phyloP scores from a whole-genome alignment of 2,888 invertebrate species.

The Therioaphis trifolii region DNA sequence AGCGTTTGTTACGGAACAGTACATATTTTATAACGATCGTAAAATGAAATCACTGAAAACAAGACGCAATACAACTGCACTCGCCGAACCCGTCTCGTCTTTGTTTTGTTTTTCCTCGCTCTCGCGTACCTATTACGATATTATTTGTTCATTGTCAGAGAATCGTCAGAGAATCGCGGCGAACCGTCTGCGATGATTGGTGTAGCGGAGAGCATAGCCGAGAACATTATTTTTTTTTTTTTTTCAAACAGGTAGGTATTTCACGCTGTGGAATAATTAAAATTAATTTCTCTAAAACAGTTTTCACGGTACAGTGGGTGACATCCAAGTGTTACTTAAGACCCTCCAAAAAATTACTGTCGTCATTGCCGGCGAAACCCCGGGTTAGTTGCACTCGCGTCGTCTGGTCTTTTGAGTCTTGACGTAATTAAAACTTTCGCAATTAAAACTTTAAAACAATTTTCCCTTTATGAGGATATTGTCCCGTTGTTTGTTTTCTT shows the following conservation, averaged over 20 bases:
- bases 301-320: constrained; percentile 34
- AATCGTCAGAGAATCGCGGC: background rate
- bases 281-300: constrained; percentile 58
- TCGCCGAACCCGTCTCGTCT: too few relatives aligned
- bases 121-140: too few relatives aligned
- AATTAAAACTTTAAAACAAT: constrained; percentile 62
- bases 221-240: constrained; percentile 24
- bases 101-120: too few relatives aligned
- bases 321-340: constrained; percentile 61
- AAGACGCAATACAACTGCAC: too few relatives aligned
- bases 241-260: constrained; percentile 44
- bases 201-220: constrained; percentile 14
- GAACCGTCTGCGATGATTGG: constrained; percentile 2
- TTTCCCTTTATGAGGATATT: constrained; percentile 58
- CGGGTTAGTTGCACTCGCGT: constrained; percentile 37
- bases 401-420: constrained; percentile 58
- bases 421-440: constrained; percentile 63
- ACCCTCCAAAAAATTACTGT: constrained; percentile 60
- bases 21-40: too few relatives aligned
- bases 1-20: too few relatives aligned
- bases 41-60: too few relatives aligned
- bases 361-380: constrained; percentile 36
- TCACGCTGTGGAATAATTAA: constrained; percentile 49
- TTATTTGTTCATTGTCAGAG: too few relatives aligned
- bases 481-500: constrained; percentile 59